These are phyloP conservation scores for Beris chalybata DNA, from an alignment of 2,888 invertebrate genomes.

Conservation along the genomic window DNA sequence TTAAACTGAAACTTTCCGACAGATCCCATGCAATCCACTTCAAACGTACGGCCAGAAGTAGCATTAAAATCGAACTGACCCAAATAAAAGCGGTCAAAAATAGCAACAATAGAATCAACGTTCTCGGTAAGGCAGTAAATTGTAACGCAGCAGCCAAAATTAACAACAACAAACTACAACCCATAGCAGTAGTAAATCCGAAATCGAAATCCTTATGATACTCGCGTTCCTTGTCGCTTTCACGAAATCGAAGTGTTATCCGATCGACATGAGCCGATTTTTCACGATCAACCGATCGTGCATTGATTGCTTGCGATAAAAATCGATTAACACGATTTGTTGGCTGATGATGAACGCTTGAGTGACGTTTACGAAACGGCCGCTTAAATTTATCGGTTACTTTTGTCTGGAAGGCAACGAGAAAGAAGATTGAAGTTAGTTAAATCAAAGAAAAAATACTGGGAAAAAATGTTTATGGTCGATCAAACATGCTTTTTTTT, in stretches of 20 bases:
- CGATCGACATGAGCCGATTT: constrained; percentile 87
- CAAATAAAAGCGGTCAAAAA: constrained; percentile 89
- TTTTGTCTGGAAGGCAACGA: constrained; percentile 66
- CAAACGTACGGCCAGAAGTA: constrained; percentile 79
- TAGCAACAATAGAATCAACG: constrained; percentile 77
- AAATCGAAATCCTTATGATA: constrained; percentile 85
- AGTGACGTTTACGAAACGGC: constrained; percentile 85
- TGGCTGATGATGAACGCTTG: constrained; percentile 84
- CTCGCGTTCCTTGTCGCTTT: constrained; percentile 82
- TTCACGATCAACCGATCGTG: constrained; percentile 85
- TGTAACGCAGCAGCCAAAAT: constrained; percentile 77
- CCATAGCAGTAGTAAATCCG: constrained; percentile 80
- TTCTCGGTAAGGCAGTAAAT: constrained; percentile 76
- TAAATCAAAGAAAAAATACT: too few relatives aligned
- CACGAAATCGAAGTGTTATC: constrained; percentile 82
- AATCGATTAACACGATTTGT: constrained; percentile 91
- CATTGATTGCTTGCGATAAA: constrained; percentile 87
- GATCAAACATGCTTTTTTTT: too few relatives aligned
- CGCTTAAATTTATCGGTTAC: constrained; percentile 86
- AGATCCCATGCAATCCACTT: constrained; percentile 86
- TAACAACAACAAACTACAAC: constrained; percentile 74
- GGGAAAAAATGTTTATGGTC: too few relatives aligned
- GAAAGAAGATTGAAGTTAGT: constrained; percentile 6
- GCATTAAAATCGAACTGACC: constrained; percentile 83
- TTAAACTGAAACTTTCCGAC: constrained; percentile 77